Evolutionary conservation across 2,113 vertebrate genomes (phyloP).

Genomic region (Chlamydotis undulata): DNA sequence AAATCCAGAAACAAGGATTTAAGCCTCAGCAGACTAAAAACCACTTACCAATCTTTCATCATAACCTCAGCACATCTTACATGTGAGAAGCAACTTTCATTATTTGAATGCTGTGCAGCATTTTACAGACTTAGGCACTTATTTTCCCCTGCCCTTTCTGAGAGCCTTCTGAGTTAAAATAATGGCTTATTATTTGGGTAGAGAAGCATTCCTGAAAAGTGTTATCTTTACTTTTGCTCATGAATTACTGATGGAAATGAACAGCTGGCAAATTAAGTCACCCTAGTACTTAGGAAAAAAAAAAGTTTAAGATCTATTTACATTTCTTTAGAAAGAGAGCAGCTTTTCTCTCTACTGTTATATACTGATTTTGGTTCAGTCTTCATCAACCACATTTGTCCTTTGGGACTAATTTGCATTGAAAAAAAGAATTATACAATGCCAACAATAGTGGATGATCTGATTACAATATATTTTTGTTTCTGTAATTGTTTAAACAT

Average conservation of each 20-base stretch:
- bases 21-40: neutral
- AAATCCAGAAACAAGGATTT: neutral
- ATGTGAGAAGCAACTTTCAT: neutral
- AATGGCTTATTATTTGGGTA: conserved; percentile 27
- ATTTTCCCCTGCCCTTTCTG: neutral
- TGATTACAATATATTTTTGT: neutral
- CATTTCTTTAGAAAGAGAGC: neutral
- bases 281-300: neutral
- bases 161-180: neutral
- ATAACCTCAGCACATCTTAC: neutral
- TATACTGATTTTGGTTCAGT: neutral
- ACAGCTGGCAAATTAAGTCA: conserved; percentile 47
- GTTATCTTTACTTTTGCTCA: conserved; percentile 26
- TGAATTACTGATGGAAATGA: conserved; percentile 47
- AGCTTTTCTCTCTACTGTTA: neutral
- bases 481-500: neutral
- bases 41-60: neutral
- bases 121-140: neutral
- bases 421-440: neutral
- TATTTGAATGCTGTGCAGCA: neutral
- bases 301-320: neutral
- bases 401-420: neutral
- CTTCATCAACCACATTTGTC: neutral
- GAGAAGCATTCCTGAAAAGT: conserved; percentile 18
- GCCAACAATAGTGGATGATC: neutral